A percentile compares a stretch with the other conserved stretches of the same genome.
These are phyloP conservation scores for Orcinus orca DNA, from an alignment of 2,113 vertebrate genomes.

Conservation along the genomic window DNA sequence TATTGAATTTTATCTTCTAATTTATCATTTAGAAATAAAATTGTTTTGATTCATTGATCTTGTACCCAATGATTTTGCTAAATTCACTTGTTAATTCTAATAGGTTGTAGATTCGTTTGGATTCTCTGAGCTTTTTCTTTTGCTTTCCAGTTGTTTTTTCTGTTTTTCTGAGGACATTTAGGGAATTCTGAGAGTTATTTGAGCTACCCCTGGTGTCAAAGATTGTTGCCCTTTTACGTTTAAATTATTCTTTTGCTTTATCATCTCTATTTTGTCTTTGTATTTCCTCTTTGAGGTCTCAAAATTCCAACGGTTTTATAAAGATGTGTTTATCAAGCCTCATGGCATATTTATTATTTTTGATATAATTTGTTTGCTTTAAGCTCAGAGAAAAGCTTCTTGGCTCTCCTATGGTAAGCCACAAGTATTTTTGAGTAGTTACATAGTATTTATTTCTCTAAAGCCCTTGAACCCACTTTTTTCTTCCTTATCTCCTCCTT, in stretches of 20 bases:
- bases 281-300: not conserved
- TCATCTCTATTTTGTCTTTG: not conserved
- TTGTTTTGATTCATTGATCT: not conserved
- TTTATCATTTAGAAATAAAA: not conserved
- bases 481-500: not conserved
- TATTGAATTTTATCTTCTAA: not conserved
- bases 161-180: not conserved
- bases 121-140: not conserved
- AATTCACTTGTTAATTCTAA: constrained; percentile 13
- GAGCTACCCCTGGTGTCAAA: not conserved
- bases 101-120: not conserved
- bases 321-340: not conserved
- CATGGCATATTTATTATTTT: not conserved
- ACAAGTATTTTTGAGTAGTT: not conserved
- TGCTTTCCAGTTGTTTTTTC: not conserved
- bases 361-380: not conserved
- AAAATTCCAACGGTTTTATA: not conserved
- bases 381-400: not conserved
- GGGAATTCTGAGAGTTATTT: not conserved
- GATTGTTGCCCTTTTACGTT: not conserved
- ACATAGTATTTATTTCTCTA: not conserved
- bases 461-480: not conserved
- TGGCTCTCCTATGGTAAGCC: not conserved
- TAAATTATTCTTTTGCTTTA: not conserved
- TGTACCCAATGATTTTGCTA: not conserved